A percentile compares a stretch with the other conserved stretches of the same genome.
phyloP scores from a whole-genome alignment of 1,140 invertebrate genomes.

The Lysiphlebus fabarum region DNA sequence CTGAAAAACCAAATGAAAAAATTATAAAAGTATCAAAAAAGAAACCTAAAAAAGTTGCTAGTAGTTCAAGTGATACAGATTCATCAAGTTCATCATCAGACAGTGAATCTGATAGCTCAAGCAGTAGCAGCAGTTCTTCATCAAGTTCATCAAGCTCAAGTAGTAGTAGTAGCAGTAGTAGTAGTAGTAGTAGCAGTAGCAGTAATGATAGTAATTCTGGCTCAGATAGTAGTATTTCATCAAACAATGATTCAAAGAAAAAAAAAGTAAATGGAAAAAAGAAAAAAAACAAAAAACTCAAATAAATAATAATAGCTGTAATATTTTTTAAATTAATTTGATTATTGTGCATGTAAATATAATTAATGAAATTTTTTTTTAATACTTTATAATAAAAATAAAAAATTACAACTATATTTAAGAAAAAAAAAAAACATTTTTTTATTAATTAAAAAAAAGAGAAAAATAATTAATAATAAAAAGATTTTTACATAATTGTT shows the following conservation, averaged over 20 bases:
- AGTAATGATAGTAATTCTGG: constrained; percentile 25
- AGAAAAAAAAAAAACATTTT: too few relatives aligned
- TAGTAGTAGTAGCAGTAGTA: constrained; percentile 24
- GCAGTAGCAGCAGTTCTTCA: too few relatives aligned
- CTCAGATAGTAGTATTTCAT: constrained; percentile 19
- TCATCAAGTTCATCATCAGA: constrained; percentile 33
- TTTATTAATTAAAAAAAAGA: neutral
- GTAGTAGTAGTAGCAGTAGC: constrained; percentile 30
- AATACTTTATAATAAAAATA: too few relatives aligned
- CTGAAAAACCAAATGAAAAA: constrained; percentile 12
- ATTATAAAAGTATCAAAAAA: constrained; percentile 21
- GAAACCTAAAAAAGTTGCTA: constrained; percentile 32
- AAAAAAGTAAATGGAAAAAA: constrained; percentile 21
- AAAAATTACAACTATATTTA: too few relatives aligned
- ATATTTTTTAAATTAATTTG: too few relatives aligned
- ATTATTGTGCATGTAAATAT: constrained; percentile 1
- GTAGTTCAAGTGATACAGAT: constrained; percentile 24
- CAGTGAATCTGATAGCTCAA: constrained; percentile 34
- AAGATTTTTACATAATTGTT: constrained; percentile 5
- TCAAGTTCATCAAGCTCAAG: too few relatives aligned
- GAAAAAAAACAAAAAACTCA: neutral
- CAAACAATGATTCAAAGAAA: constrained; percentile 4
- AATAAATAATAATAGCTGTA: too few relatives aligned
- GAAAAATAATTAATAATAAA: neutral
- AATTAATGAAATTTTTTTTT: neutral